Percentiles rank a stretch among this genome's conserved stretches.
phyloP scores from a whole-genome alignment of 2,113 vertebrate genomes.

The Aplodontia rufa region DNA sequence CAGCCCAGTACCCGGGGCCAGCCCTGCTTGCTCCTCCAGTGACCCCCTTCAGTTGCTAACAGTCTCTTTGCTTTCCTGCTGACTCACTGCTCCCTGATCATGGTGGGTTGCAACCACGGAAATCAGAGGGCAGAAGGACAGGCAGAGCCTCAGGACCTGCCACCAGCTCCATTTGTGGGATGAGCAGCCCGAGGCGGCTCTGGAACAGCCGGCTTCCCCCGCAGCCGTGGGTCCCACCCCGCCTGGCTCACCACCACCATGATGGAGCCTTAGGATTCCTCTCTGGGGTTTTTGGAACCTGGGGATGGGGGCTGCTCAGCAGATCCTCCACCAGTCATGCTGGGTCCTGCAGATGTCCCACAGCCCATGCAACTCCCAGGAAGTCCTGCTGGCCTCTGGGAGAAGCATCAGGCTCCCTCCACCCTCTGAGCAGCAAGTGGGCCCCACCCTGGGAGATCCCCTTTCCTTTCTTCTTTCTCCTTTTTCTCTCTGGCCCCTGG shows the following conservation, averaged over 20 bases:
- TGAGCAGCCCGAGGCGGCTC: neutral
- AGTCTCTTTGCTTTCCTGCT: neutral
- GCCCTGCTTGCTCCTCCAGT: neutral
- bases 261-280: neutral
- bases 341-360: neutral
- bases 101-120: neutral
- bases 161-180: neutral
- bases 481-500: neutral
- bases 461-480: neutral
- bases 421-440: too few species aligned
- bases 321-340: neutral
- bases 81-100: neutral
- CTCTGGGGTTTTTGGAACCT: neutral
- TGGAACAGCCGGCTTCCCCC: neutral
- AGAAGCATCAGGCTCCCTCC: rapidly evolving
- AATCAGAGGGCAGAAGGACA: neutral
- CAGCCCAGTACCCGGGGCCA: neutral
- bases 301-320: neutral
- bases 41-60: neutral
- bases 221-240: neutral
- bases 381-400: neutral
- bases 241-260: neutral
- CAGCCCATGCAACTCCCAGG: rapidly evolving
- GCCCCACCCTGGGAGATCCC: neutral
- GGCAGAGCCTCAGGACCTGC: neutral